Base-by-base conservation (phyloP, 2,888 invertebrate genomes). In the Brachypalpus laphriformis region DNA sequence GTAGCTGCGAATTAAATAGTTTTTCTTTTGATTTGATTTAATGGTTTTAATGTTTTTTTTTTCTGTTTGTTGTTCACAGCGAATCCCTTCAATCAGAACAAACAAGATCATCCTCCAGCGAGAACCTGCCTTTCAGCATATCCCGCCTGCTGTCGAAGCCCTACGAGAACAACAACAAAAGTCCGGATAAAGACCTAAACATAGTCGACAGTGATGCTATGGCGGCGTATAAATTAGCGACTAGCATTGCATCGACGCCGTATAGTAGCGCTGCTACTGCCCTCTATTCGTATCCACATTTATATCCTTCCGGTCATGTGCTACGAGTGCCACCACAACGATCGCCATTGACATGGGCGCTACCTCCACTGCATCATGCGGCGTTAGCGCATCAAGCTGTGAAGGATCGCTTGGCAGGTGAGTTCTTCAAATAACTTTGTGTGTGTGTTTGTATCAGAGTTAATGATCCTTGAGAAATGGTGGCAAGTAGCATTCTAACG, bases 361-460 rank as follows among this genome's bases (percentile, higher is more conserved):
- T 93, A 89, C 91, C 92, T 83, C 92, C 92, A 54, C 87, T 92
- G 82, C 92, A 92, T 88, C 93, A 91, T 93, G 96, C 96, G 1
- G 96, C 96, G 59, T 94, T 96, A 90, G 96, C 96, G 1, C 95
- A 96, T 89, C 96, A 96, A 92, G 95, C 96, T 89, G 96, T 96
- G 89, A 96, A 96, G 92, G 96, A 96, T 91, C 93, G 96, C 92
- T 92, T 96, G 89, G 96, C 96, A 92, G 96, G 96, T 96, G 92
- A 94, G 94, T 93, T 22, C 6, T 61, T 47, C 45, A 6, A 54
- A n/a, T 40, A 11, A 37, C 45, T 18, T 28, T 40, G 28, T 56
- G 5, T 16, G 34, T 16, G 22, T 9, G n/a, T 11, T 49, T 40
- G 45, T 31, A n/a, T 34, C 31, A 25, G 31, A 70, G 25, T 54